Percentiles rank a stretch among this genome's conserved stretches.
These are phyloP conservation scores for Aselliscus stoliczkanus DNA, from an alignment of 2,797 vertebrate species.

Conservation along the genomic window DNA sequence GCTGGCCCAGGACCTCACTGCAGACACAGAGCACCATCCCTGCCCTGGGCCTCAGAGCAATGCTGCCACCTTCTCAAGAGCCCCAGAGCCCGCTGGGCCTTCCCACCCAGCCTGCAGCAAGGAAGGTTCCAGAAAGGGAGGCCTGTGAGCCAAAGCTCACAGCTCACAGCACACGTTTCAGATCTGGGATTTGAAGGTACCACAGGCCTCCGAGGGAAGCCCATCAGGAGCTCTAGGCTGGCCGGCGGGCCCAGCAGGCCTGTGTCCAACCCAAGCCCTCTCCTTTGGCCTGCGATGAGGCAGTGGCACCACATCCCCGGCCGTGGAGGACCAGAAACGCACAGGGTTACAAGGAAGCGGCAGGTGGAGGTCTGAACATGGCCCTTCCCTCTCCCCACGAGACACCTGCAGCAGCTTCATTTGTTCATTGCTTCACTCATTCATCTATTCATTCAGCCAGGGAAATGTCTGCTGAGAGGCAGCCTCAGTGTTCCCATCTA, in stretches of 20 bases:
- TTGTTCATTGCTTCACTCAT: background rate
- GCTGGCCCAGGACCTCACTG: background rate
- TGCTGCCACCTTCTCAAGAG: background rate
- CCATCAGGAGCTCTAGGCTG: background rate
- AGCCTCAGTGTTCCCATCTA: background rate
- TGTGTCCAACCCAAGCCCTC: fast-evolving
- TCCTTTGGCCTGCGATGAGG: background rate
- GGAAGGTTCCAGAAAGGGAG: background rate
- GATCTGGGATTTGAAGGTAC: background rate
- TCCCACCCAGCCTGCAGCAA: background rate
- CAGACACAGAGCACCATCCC: background rate
- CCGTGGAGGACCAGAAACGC: fast-evolving
- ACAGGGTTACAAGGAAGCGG: background rate
- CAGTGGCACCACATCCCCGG: fast-evolving
- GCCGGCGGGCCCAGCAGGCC: background rate
- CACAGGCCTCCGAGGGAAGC: background rate
- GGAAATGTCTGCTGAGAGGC: background rate
- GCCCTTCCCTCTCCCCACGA: background rate
- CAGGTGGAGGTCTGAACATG: fast-evolving
- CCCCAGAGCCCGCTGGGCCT: background rate
- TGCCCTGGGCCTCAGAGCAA: background rate
- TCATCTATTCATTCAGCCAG: background rate
- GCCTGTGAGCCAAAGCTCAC: background rate
- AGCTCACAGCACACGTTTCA: background rate
- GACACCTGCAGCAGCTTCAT: no score